Evolutionary conservation across 2,888 invertebrate species (phyloP).

Genomic region (Epistrophe eligans): DNA sequence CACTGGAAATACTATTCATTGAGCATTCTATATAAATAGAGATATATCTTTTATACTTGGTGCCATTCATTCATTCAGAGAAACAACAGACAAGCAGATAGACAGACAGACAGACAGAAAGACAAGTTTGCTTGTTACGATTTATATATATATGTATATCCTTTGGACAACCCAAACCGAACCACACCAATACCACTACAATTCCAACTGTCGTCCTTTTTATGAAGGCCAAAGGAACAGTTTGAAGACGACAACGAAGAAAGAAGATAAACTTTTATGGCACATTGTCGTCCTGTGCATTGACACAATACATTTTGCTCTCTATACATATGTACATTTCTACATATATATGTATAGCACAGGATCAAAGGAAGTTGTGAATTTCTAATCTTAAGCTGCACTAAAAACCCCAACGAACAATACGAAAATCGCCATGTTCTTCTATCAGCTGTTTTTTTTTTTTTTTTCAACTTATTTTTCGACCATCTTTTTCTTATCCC

Average conservation of each 20-base stretch:
- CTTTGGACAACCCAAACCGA: constrained; percentile 34
- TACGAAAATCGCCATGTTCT: constrained; percentile 71
- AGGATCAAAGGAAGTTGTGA: constrained; percentile 70
- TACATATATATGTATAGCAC: neutral
- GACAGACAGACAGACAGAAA: constrained; percentile 61
- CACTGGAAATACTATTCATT: constrained; percentile 62
- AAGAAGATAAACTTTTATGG: constrained; percentile 72
- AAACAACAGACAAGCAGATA: constrained; percentile 45
- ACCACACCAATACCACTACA: neutral
- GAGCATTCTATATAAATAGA: constrained; percentile 43
- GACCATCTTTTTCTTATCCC: constrained; percentile 45
- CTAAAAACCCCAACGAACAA: constrained; percentile 66
- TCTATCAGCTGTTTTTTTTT: constrained; percentile 13
- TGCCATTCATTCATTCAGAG: constrained; percentile 71
- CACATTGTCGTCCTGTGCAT: constrained; percentile 55
- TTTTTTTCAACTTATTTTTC: neutral
- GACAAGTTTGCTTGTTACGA: constrained; percentile 67
- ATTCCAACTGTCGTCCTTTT: neutral
- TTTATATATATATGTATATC: constrained; percentile 6
- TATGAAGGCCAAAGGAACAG: constrained; percentile 51
- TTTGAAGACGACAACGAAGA: constrained; percentile 20
- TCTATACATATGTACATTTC: neutral
- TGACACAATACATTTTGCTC: constrained; percentile 2
- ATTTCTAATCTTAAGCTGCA: constrained; percentile 74
- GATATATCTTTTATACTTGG: constrained; percentile 25